Evolutionary conservation across 2,888 invertebrate species (phyloP).

Genomic region (Lithophane semibrunnea): DNA sequence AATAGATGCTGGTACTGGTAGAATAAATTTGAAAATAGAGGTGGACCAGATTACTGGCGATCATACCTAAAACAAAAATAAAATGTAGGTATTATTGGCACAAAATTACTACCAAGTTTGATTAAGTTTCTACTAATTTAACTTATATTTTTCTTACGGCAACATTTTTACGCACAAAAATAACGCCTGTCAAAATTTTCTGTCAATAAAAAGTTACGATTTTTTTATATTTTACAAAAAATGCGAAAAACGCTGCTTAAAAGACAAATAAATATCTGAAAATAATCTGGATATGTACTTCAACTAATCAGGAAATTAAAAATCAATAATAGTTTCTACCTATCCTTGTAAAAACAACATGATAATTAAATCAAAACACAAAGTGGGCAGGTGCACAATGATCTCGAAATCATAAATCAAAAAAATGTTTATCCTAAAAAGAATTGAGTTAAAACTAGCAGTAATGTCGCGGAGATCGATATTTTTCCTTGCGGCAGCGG

Average conservation of each 20-base stretch:
- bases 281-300: not conserved
- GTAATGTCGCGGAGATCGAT: conserved; percentile 83
- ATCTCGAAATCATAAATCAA: conserved; percentile 60
- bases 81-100: too few species aligned
- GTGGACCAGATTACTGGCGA: too few species aligned
- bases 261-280: not conserved
- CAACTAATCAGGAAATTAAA: not conserved
- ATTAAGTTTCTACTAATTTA: not conserved
- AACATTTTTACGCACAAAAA: conserved; percentile 32
- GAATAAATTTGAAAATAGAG: too few species aligned
- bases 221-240: conserved; percentile 21
- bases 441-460: conserved; percentile 32
- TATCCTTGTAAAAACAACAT: conserved; percentile 31
- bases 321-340: not conserved
- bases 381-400: conserved; percentile 33
- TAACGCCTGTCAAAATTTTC: conserved; percentile 33
- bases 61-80: too few species aligned
- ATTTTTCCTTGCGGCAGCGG: conserved; percentile 79
- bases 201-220: conserved; percentile 41
- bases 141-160: not conserved
- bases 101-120: not conserved
- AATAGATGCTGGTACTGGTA: not conserved
- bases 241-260: not conserved
- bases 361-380: conserved; percentile 56
- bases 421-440: conserved; percentile 51